Evolutionary conservation across 92 coral and sea anemone genomes (phyloP), one percentile per base, ranked within the genome.

Genomic region (Ricordea florida): DNA sequence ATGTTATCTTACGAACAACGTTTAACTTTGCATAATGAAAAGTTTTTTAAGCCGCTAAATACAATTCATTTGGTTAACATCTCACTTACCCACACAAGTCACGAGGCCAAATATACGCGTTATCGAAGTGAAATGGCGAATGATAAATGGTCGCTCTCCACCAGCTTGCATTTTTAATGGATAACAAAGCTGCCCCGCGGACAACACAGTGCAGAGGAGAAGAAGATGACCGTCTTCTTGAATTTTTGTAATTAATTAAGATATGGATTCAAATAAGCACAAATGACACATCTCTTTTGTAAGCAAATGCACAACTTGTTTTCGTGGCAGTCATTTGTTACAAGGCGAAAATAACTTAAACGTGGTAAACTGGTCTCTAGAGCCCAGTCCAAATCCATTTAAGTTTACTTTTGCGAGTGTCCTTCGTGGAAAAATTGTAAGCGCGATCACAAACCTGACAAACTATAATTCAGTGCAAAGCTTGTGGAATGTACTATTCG

Each of bases 41-140:
- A 31, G 11, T 15, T 14, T 16, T 15, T 25, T n/a, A 1, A 25
- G 18, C 40, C 18, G 35, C 13, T 45, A 16, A 17, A 6, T 6
- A 29, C 13, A 29, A 5, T 23, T 23, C 37, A 13, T 22, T 22
- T 1, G 3, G 11, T 6, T 4, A 1, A 17, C 11, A 5, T 8
- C 22, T 18, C 6, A 18, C 47, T 79, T 44, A 80, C 91, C 91
- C 32, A 69, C 69, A 28, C 87, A 70, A 41, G 91, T 74, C 25
- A 71, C 66, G 42, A 86, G 48, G 18, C 91, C 91, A 5, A 66
- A 0, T 45, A 66, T 30, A 46, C 86, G 66, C 11, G 91, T 86
- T 3, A 86, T 10, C 0, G 91, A 72, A 8, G 91, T 73, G 40
- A 86, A 86, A 65, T 86, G 91, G 11, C 84, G 86, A 47, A 84